phyloP scores from a whole-genome alignment of 2,888 invertebrate genomes.

The Stegana nigrithorax region DNA sequence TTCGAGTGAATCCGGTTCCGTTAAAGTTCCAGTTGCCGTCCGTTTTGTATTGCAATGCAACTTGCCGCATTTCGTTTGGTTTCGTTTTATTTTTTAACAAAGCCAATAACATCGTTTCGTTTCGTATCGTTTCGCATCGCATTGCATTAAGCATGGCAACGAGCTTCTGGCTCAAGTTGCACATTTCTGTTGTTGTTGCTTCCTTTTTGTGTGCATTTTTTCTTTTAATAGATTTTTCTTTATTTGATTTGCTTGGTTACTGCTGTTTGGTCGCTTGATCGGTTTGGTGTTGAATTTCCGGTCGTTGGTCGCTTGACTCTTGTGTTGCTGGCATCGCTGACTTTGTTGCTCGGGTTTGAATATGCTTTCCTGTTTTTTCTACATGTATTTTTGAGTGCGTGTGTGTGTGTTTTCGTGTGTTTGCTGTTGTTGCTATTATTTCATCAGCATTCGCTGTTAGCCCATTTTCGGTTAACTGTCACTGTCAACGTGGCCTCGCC shows the following conservation, averaged over 20 bases:
- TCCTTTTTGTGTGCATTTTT: neutral
- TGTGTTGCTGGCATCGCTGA: slow-evolving; percentile 37
- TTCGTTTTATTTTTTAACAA: too few relatives aligned
- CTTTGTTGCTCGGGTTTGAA: too few relatives aligned
- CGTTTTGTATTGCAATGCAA: too few relatives aligned
- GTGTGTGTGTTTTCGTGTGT: neutral
- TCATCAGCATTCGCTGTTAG: neutral
- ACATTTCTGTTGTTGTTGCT: neutral
- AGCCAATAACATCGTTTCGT: neutral
- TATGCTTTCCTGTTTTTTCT: neutral
- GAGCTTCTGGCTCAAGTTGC: neutral
- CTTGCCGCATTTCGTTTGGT: too few relatives aligned
- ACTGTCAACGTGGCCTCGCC: neutral
- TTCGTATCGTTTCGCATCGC: neutral
- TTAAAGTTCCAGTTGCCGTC: neutral
- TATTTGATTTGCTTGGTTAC: slow-evolving; percentile 10
- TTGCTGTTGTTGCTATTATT: neutral
- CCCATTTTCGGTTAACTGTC: neutral
- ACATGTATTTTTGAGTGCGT: neutral
- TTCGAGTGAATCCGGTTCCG: neutral
- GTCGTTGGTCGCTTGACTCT: slow-evolving; percentile 38
- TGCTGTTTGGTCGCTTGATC: neutral
- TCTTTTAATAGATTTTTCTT: neutral
- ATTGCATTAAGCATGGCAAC: neutral
- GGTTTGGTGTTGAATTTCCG: slow-evolving; percentile 21